Evolutionary conservation across 2,113 vertebrate genomes (phyloP).

Genomic region (Tachysurus fulvidraco): DNA sequence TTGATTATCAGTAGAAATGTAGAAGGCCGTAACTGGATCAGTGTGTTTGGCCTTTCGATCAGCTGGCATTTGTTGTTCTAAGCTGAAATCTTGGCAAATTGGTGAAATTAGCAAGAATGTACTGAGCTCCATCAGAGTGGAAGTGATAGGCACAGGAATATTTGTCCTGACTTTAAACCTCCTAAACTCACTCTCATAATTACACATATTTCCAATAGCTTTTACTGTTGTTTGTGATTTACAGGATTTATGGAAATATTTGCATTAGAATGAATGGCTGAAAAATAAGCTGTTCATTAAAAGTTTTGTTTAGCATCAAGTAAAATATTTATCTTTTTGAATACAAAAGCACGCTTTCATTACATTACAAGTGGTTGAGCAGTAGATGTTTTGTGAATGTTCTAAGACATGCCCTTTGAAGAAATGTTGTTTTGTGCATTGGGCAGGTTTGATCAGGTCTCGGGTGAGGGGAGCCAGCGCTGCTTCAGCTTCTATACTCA

Average conservation of each 20-base stretch:
- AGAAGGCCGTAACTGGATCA: slow-evolving; percentile 15
- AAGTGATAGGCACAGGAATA: neutral
- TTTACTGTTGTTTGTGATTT: neutral
- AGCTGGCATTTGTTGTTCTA: neutral
- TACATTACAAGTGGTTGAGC: neutral
- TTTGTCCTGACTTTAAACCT: slow-evolving; percentile 5
- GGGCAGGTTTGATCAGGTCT: slow-evolving; percentile 90
- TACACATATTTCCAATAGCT: neutral
- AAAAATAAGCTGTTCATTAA: neutral
- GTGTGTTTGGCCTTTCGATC: slow-evolving; percentile 4
- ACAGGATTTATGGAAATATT: neutral
- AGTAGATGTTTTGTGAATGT: neutral
- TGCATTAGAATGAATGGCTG: neutral
- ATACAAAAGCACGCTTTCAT: neutral
- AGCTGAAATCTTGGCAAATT: neutral
- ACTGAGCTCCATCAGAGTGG: slow-evolving; percentile 4
- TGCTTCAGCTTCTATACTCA: slow-evolving; percentile 84
- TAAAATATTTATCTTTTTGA: neutral
- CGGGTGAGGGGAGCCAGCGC: slow-evolving; percentile 89
- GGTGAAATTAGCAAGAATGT: slow-evolving; percentile 7
- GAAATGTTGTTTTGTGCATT: neutral
- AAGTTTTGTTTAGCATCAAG: neutral
- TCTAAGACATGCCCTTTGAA: neutral
- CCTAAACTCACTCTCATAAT: neutral
- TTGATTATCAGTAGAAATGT: slow-evolving; percentile 22